phyloP scores from a whole-genome alignment of 2,888 invertebrate species.

The Opisthograptis luteolata region DNA sequence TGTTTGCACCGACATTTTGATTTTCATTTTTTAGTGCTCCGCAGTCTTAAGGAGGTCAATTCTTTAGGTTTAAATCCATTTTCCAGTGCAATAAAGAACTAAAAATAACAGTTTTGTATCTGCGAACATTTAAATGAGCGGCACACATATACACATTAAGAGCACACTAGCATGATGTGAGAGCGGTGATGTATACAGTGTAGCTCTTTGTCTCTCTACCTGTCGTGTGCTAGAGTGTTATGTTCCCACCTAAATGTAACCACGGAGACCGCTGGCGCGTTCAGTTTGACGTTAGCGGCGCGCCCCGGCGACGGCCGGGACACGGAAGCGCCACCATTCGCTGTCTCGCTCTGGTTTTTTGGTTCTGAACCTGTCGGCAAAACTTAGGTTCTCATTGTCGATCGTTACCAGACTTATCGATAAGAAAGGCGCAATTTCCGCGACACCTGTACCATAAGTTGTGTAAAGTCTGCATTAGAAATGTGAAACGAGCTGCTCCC shows the following conservation, averaged over 20 bases:
- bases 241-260: constrained; percentile 96
- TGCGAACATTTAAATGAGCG: background rate
- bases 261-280: constrained; percentile 92
- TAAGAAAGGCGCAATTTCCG: too few species aligned
- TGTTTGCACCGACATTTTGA: too few species aligned
- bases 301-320: constrained; percentile 67
- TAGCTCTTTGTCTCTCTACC: constrained; percentile 87
- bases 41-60: too few species aligned
- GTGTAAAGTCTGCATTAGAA: too few species aligned
- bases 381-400: too few species aligned
- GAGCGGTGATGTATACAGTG: constrained; percentile 53
- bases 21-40: too few species aligned
- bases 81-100: too few species aligned
- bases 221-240: constrained; percentile 84
- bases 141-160: constrained; percentile 22
- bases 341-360: constrained; percentile 39
- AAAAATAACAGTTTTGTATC: too few species aligned
- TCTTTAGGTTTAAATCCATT: too few species aligned
- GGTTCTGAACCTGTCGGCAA: constrained; percentile 41
- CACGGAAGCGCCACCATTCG: constrained; percentile 59
- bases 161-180: constrained; percentile 38
- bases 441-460: too few species aligned
- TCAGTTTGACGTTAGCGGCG: constrained; percentile 78
- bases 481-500: too few species aligned
- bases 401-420: too few species aligned